Evolutionary conservation across 2,888 invertebrate genomes (phyloP).

Genomic region (Leptinotarsa tumamoca): DNA sequence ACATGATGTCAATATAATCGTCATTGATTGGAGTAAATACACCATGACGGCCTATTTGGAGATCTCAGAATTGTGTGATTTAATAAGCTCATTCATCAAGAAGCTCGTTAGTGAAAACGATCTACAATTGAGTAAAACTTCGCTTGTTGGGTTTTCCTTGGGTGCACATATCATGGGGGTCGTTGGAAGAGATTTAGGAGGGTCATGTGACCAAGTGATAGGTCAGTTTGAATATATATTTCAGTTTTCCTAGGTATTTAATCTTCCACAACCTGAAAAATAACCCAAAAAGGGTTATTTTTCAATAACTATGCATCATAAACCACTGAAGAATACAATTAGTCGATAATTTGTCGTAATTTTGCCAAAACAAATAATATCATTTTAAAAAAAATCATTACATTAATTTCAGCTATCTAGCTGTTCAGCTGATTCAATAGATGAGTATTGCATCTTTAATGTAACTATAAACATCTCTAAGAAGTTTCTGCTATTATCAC

Average conservation of each 20-base stretch:
- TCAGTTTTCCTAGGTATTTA: not conserved
- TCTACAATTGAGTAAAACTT: slow-evolving; percentile 31
- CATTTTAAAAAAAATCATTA: too few species aligned
- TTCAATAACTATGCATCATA: too few species aligned
- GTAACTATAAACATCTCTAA: too few species aligned
- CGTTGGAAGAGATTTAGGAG: slow-evolving; percentile 3
- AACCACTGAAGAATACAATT: too few species aligned
- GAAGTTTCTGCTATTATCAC: too few species aligned
- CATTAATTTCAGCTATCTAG: too few species aligned
- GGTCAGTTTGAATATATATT: not conserved
- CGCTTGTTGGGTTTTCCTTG: slow-evolving; percentile 48
- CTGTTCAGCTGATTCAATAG: too few species aligned
- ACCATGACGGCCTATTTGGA: slow-evolving; percentile 45
- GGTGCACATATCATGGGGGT: slow-evolving; percentile 60
- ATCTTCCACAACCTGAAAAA: too few species aligned
- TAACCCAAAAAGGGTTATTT: too few species aligned
- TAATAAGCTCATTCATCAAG: slow-evolving; percentile 50
- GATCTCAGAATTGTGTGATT: slow-evolving; percentile 51
- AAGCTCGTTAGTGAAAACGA: slow-evolving; percentile 30
- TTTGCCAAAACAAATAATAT: too few species aligned
- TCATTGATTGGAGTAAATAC: slow-evolving; percentile 56
- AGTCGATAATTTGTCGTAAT: too few species aligned
- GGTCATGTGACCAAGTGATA: not conserved
- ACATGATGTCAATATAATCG: slow-evolving; percentile 57
- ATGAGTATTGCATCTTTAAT: too few species aligned